A percentile compares a stretch with the other conserved stretches of the same genome.
These are phyloP conservation scores for Catotricha subobsoleta DNA, from an alignment of 2,888 invertebrate species.

Conservation along the genomic window DNA sequence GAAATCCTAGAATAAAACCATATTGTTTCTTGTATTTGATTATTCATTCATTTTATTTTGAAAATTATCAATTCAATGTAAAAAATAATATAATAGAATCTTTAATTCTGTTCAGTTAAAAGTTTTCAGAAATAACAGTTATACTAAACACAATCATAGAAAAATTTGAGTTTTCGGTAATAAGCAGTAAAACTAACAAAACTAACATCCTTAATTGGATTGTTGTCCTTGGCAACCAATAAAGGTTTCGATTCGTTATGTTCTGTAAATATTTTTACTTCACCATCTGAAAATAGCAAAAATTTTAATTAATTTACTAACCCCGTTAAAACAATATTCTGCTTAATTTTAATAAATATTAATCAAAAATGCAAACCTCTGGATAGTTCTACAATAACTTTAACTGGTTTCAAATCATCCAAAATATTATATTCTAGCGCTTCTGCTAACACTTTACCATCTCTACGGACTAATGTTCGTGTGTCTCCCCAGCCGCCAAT, in stretches of 20 bases:
- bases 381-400: conserved; percentile 1
- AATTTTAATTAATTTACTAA: too few relatives aligned
- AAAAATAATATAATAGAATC: too few relatives aligned
- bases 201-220: not conserved
- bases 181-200: conserved; percentile 1
- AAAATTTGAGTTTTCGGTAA: conserved; percentile 2
- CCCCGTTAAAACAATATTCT: too few relatives aligned
- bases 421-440: not conserved
- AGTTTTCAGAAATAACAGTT: too few relatives aligned
- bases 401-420: conserved; percentile 1
- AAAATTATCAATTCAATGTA: too few relatives aligned
- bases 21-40: too few relatives aligned
- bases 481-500: conserved; percentile 1
- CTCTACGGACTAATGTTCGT: not conserved
- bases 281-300: too few relatives aligned
- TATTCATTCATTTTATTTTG: too few relatives aligned
- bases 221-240: not conserved
- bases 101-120: too few relatives aligned
- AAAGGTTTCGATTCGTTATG: not conserved
- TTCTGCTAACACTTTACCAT: conserved; percentile 1
- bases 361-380: too few relatives aligned
- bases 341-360: too few relatives aligned
- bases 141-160: not conserved
- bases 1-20: too few relatives aligned
- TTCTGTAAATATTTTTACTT: not conserved